These are phyloP conservation scores for Cyclargus thomasi DNA, from an alignment of 1,140 invertebrate species.

Conservation along the genomic window DNA sequence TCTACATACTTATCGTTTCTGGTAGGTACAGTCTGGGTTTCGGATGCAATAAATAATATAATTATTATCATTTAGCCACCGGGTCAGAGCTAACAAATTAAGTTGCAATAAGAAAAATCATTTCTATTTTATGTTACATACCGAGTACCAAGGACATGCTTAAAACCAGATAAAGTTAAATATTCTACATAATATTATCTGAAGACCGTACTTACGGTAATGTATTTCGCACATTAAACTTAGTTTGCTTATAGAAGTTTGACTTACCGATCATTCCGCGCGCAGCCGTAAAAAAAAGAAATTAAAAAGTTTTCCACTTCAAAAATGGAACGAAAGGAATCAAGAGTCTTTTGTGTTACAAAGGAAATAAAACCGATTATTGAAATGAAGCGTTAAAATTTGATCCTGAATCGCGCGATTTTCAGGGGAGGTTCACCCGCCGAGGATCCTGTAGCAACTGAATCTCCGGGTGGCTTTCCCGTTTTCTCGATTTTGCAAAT, in stretches of 20 bases:
- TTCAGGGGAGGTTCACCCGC: slow-evolving; percentile 41
- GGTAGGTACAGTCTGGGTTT: too few species aligned
- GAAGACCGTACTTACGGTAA: not conserved
- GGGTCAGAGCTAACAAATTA: too few species aligned
- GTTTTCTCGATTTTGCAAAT: slow-evolving; percentile 29
- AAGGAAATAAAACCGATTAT: not conserved
- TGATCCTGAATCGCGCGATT: slow-evolving; percentile 15
- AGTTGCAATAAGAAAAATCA: too few species aligned
- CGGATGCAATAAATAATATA: too few species aligned
- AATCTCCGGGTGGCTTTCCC: slow-evolving; percentile 57
- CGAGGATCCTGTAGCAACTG: slow-evolving; percentile 62
- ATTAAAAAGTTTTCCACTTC: slow-evolving; percentile 47
- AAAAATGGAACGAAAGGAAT: not conserved
- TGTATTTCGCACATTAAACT: not conserved
- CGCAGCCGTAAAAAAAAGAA: slow-evolving; percentile 39
- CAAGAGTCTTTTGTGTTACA: not conserved
- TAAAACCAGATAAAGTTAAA: too few species aligned
- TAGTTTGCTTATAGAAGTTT: slow-evolving; percentile 29
- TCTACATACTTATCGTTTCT: too few species aligned
- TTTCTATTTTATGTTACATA: too few species aligned
- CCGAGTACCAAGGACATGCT: too few species aligned
- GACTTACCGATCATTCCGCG: slow-evolving; percentile 65
- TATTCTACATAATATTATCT: slow-evolving; percentile 3
- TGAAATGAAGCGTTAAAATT: slow-evolving; percentile 19
- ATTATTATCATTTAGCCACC: too few species aligned